Conservation (phyloP, 2,113 vertebrate species). For the Brienomyrus longianalis region DNA sequence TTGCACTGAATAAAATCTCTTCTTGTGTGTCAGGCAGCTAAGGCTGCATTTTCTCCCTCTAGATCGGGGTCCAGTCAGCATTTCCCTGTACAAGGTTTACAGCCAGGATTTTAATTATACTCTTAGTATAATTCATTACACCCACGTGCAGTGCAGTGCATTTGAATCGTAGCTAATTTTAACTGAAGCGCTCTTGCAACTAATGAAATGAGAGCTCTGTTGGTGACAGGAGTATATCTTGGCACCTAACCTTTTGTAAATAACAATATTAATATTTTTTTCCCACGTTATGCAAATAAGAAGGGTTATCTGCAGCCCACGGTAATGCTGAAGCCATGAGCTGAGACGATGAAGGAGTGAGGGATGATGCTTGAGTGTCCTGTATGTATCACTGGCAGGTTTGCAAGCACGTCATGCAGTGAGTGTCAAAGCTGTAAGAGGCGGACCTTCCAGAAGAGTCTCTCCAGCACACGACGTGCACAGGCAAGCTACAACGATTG, state of each 20-base stretch:
- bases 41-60: background rate
- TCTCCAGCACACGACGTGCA: background rate
- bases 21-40: background rate
- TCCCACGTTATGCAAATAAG: background rate
- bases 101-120: conserved; percentile 23
- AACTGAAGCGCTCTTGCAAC: background rate
- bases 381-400: background rate
- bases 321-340: background rate
- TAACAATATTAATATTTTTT: conserved; percentile 28
- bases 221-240: background rate
- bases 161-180: background rate
- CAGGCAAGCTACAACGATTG: background rate
- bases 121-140: conserved; percentile 23
- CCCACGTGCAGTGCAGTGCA: background rate
- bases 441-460: background rate
- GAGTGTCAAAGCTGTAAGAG: background rate
- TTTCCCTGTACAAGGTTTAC: conserved; percentile 16
- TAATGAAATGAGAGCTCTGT: background rate
- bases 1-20: background rate
- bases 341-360: background rate
- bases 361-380: background rate
- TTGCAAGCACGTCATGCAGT: background rate
- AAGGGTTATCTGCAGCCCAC: background rate
- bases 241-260: conserved; percentile 21
- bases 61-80: background rate